Conservation (phyloP, 1,140 invertebrate genomes). For the Euglossa dilemma region DNA sequence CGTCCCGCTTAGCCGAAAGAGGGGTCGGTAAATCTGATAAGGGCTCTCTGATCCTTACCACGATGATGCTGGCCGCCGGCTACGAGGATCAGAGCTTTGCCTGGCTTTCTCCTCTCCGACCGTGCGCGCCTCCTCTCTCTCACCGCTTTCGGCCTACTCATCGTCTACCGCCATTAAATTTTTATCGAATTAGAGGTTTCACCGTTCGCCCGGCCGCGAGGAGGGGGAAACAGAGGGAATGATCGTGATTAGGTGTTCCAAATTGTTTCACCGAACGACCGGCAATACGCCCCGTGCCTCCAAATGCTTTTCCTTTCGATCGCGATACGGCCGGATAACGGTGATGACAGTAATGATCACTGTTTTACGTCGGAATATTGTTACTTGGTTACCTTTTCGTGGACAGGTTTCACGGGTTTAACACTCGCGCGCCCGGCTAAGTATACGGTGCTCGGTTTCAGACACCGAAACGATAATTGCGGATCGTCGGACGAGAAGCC, state of each 20-base stretch:
- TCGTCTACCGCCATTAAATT: slow-evolving; percentile 39
- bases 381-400: not conserved
- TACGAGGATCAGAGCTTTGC: slow-evolving; percentile 47
- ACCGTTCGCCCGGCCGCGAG: not conserved
- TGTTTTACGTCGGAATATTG: slow-evolving; percentile 4
- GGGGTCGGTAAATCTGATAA: slow-evolving; percentile 82
- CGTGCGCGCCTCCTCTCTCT: too few species aligned
- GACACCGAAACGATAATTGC: not conserved
- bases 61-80: slow-evolving; percentile 54
- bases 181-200: slow-evolving; percentile 53
- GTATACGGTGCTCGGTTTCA: not conserved
- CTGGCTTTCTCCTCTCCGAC: not conserved
- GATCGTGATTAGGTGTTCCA: slow-evolving; percentile 39
- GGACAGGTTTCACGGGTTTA: not conserved
- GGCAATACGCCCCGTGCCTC: not conserved
- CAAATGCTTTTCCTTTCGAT: slow-evolving; percentile 1
- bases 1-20: slow-evolving; percentile 66
- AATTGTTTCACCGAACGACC: slow-evolving; percentile 30
- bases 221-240: not conserved
- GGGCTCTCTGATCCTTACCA: slow-evolving; percentile 78
- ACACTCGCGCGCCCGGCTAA: slow-evolving; percentile 3
- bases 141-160: slow-evolving; percentile 14
- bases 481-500: not conserved
- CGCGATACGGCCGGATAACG: slow-evolving; percentile 15
- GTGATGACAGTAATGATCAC: not conserved